A percentile compares a stretch with the other conserved stretches of the same genome.
Conservation (phyloP, 2,888 invertebrate species). For the Lutraria lutraria region DNA sequence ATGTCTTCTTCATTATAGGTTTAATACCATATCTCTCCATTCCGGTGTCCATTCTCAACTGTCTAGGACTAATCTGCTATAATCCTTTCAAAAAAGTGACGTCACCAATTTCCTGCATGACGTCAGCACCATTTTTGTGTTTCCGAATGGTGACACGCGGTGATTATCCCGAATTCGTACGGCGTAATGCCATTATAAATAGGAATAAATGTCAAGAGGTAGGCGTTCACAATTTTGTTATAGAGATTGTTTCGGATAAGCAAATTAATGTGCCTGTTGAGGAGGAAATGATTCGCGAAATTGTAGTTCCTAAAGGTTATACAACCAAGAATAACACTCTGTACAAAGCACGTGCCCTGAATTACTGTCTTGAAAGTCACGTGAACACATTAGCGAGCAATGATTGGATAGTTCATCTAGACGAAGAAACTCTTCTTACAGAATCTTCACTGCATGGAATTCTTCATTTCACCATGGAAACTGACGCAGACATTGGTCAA, state of each 20-base stretch:
- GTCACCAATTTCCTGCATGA: background rate
- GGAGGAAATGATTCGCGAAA: slow-evolving; percentile 53
- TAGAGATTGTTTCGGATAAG: slow-evolving; percentile 74
- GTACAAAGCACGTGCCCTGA: slow-evolving; percentile 77
- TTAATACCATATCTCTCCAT: slow-evolving; percentile 39
- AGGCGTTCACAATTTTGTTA: slow-evolving; percentile 63
- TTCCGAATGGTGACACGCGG: slow-evolving; percentile 77
- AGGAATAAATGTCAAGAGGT: slow-evolving; percentile 49
- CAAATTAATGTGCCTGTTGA: slow-evolving; percentile 50
- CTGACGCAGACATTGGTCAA: slow-evolving; percentile 74
- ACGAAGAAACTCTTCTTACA: slow-evolving; percentile 78
- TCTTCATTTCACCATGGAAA: slow-evolving; percentile 73
- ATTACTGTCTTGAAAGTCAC: slow-evolving; percentile 73
- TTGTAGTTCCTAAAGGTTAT: slow-evolving; percentile 72
- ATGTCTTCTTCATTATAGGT: slow-evolving; percentile 25
- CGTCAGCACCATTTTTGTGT: slow-evolving; percentile 70
- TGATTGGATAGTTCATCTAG: slow-evolving; percentile 80
- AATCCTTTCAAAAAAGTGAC: slow-evolving; percentile 40
- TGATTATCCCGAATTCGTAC: slow-evolving; percentile 71
- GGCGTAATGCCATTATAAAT: slow-evolving; percentile 60
- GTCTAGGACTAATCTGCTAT: slow-evolving; percentile 34
- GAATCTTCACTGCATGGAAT: slow-evolving; percentile 73
- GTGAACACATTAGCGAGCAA: slow-evolving; percentile 70
- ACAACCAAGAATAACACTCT: slow-evolving; percentile 60
- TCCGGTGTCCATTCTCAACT: slow-evolving; percentile 34